phyloP scores from a whole-genome alignment of 2,797 vertebrate species.

The Eulemur rubriventer region DNA sequence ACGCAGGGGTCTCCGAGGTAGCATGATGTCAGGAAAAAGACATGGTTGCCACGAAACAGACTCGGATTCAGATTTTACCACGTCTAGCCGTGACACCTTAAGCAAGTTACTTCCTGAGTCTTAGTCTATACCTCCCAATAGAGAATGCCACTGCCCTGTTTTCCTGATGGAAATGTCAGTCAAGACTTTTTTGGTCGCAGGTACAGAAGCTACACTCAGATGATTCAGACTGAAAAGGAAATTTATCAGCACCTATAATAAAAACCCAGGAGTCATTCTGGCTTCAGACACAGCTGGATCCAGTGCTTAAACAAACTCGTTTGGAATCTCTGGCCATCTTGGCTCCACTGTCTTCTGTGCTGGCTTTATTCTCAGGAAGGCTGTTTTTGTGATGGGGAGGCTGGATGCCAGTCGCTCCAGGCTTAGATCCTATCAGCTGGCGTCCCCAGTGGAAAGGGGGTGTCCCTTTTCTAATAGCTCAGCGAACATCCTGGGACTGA shows the following conservation, averaged over 20 bases:
- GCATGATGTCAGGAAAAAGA: not conserved
- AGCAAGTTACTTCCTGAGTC: not conserved
- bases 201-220: not conserved
- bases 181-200: not conserved
- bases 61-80: not conserved
- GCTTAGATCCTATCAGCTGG: not conserved
- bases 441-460: not conserved
- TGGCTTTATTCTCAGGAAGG: conserved; percentile 23
- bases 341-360: not conserved
- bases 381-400: not conserved
- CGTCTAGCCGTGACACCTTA: not conserved
- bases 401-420: not conserved
- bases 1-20: not conserved
- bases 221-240: not conserved
- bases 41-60: not conserved
- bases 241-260: not conserved
- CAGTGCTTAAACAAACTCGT: not conserved
- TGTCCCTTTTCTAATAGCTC: not conserved
- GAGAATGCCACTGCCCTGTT: not conserved
- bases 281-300: not conserved
- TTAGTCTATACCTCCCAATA: not conserved
- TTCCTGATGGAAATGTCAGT: not conserved
- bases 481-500: not conserved
- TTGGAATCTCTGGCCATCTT: not conserved
- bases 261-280: not conserved